Evolutionary conservation across 2,113 vertebrate genomes (phyloP).

Genomic region (Echinops telfairi): DNA sequence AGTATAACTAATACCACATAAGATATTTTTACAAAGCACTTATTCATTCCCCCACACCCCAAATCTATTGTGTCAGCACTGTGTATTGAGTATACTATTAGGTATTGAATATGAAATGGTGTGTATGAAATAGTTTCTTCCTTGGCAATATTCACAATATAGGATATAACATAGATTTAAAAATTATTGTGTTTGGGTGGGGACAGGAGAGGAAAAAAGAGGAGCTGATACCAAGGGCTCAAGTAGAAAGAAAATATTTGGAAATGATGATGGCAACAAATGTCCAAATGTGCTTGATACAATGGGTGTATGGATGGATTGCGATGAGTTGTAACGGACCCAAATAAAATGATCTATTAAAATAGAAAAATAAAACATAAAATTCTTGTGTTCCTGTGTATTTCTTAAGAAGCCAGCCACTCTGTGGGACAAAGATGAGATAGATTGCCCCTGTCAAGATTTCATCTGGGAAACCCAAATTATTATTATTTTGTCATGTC

Average conservation of each 20-base stretch:
- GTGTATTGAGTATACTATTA: background rate
- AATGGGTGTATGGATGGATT: too few relatives aligned
- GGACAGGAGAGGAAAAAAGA: too few relatives aligned
- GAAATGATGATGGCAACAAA: too few relatives aligned
- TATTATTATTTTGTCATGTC: too few relatives aligned
- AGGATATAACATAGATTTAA: background rate
- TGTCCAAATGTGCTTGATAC: too few relatives aligned
- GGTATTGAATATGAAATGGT: background rate
- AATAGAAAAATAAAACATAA: background rate
- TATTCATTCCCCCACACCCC: background rate
- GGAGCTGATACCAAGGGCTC: too few relatives aligned
- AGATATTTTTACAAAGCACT: background rate
- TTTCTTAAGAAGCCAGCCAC: background rate
- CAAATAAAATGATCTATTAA: too few relatives aligned
- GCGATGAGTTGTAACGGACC: too few relatives aligned
- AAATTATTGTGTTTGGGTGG: background rate
- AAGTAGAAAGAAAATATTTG: too few relatives aligned
- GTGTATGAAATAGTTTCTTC: background rate
- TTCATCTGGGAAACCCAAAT: too few relatives aligned
- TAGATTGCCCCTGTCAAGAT: too few relatives aligned
- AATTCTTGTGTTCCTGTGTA: background rate
- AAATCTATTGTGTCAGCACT: background rate
- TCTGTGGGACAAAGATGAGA: too few relatives aligned
- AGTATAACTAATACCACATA: background rate
- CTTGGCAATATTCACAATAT: background rate